Evolutionary conservation across 2,797 vertebrate genomes (phyloP).

Genomic region (Columba guinea): DNA sequence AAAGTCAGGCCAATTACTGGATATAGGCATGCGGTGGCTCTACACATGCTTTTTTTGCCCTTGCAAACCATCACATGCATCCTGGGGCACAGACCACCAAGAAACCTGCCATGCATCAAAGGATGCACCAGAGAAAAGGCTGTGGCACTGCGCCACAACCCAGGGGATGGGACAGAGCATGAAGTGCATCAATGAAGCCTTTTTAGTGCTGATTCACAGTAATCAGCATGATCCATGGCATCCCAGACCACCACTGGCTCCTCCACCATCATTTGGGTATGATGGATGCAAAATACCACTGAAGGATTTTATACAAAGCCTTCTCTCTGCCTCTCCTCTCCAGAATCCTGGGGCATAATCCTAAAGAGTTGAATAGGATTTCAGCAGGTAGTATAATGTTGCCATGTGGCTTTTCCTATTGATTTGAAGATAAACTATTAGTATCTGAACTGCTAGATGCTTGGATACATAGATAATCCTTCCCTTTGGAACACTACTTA

Average conservation of each 20-base stretch:
- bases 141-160: neutral
- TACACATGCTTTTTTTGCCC: neutral
- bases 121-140: neutral
- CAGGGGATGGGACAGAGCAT: neutral
- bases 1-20: neutral
- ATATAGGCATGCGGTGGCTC: fast-evolving
- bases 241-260: neutral
- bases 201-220: neutral
- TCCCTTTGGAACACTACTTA: neutral
- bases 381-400: neutral
- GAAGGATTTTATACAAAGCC: neutral
- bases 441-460: neutral
- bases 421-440: neutral
- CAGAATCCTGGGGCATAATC: neutral
- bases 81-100: neutral
- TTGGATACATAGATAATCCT: neutral
- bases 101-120: neutral
- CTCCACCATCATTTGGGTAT: neutral
- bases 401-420: neutral
- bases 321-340: neutral
- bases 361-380: neutral
- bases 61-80: neutral
- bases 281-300: neutral
- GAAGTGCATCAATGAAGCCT: neutral
- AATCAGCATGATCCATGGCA: neutral